phyloP scores from a whole-genome alignment of 2,888 invertebrate species.

The Drosophila eohydei region DNA sequence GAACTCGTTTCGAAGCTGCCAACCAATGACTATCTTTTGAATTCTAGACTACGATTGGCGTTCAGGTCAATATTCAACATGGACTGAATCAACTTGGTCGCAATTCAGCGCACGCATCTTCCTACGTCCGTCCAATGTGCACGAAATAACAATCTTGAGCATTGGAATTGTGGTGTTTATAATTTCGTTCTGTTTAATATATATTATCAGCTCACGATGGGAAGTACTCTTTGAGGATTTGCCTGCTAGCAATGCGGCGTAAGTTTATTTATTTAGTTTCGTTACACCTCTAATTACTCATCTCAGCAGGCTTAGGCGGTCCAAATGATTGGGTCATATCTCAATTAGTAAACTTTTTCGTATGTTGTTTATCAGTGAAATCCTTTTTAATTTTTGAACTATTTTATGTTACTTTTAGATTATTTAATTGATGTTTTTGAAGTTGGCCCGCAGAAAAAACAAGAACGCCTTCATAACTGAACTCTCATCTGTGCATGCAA shows the following conservation, averaged over 20 bases:
- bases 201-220: conserved; percentile 83
- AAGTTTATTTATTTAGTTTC: conserved; percentile 63
- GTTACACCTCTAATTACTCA: conserved; percentile 6
- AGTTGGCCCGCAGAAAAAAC: conserved; percentile 21
- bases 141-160: conserved; percentile 82
- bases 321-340: conserved; percentile 6
- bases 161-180: conserved; percentile 83
- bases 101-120: conserved; percentile 91
- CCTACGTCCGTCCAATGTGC: conserved; percentile 87
- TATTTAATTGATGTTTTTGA: conserved; percentile 65
- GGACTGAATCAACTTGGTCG: conserved; percentile 95
- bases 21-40: neutral
- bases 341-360: neutral
- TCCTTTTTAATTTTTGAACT: conserved; percentile 24
- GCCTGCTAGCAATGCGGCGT: conserved; percentile 82
- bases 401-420: conserved; percentile 56
- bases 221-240: conserved; percentile 84
- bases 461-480: conserved; percentile 31
- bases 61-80: conserved; percentile 92
- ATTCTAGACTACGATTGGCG: conserved; percentile 90
- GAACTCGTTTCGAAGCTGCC: neutral
- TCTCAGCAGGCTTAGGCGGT: neutral
- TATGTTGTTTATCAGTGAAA: neutral
- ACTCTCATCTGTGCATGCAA: conserved; percentile 50
- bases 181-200: conserved; percentile 84